Evolutionary conservation across 2,113 vertebrate species (phyloP).

Genomic region (Ceyx cyanopectus): DNA sequence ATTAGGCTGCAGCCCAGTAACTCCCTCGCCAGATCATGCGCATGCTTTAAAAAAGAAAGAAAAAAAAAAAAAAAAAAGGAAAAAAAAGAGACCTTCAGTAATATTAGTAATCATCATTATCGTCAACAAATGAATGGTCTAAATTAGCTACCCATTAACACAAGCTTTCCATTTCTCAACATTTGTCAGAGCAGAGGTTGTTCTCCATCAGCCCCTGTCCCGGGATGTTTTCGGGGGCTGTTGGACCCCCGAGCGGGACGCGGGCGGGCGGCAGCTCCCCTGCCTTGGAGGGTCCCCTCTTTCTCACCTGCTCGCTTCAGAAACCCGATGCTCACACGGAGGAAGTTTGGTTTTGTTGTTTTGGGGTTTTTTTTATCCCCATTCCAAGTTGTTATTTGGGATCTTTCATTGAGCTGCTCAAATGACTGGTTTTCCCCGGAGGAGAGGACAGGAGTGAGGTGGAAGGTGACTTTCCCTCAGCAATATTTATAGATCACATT

Average conservation of each 20-base stretch:
- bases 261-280: background rate
- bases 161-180: background rate
- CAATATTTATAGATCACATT: background rate
- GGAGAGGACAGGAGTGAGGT: background rate
- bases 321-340: background rate
- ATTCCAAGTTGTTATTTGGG: background rate
- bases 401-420: background rate
- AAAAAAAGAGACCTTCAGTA: background rate
- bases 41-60: background rate
- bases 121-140: background rate
- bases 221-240: background rate
- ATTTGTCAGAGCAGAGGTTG: background rate
- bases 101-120: background rate
- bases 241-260: background rate
- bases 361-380: background rate
- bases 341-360: background rate
- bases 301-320: background rate
- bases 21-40: background rate
- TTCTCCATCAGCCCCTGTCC: background rate
- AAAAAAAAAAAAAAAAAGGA: no score
- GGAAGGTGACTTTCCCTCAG: background rate
- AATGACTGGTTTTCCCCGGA: background rate
- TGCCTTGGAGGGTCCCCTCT: background rate
- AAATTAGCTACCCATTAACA: background rate
- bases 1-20: slow-evolving; percentile 29